phyloP scores from a whole-genome alignment of 92 coral and sea anemone species.

The Umimayanthus chanpuru region DNA sequence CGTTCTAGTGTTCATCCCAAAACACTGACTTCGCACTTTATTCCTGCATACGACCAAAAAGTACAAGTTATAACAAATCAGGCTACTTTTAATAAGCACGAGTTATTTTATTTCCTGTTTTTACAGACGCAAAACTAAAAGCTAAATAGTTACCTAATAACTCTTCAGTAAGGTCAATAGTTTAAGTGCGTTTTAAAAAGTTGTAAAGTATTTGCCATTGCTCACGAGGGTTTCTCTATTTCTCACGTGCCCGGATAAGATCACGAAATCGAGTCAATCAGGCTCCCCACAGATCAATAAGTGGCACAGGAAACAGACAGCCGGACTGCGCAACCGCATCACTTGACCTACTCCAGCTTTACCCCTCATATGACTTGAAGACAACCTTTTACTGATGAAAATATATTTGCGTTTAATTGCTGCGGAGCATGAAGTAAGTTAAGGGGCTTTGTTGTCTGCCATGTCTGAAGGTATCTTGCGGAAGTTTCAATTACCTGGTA shows the following conservation, averaged over 20 bases:
- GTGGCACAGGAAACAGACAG: background rate
- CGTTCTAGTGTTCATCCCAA: background rate
- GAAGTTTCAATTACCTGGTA: no score
- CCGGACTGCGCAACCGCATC: background rate
- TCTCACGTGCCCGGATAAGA: background rate
- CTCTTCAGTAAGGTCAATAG: background rate
- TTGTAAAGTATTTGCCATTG: background rate
- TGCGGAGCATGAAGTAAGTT: background rate
- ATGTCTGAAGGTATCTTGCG: no score
- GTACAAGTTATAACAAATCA: background rate
- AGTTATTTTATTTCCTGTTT: background rate
- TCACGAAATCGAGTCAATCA: background rate
- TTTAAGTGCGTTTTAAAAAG: background rate
- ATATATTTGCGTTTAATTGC: no score
- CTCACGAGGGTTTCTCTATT: background rate
- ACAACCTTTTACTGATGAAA: background rate
- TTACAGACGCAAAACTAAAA: no score
- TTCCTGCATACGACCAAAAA: background rate
- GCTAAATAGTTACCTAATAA: background rate
- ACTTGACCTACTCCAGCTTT: background rate
- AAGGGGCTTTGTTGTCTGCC: no score
- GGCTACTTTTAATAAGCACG: background rate
- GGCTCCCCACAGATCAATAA: background rate
- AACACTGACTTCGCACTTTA: no score
- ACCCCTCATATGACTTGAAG: no score